Conservation (phyloP, 2,888 invertebrate species). For the Brenthis daphne region DNA sequence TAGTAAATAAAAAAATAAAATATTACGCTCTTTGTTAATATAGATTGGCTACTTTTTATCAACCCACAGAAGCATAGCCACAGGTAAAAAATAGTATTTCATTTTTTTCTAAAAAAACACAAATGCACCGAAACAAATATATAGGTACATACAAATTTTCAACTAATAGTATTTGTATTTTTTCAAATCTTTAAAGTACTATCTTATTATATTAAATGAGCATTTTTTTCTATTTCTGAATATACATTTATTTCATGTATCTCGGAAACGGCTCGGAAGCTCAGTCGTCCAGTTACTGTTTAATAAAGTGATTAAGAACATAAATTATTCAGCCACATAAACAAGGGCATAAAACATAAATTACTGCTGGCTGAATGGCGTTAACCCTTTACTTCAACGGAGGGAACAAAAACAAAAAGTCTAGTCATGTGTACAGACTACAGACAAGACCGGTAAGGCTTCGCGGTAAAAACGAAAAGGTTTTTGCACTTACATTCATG, state of each 20-base stretch:
- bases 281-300: background rate
- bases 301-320: background rate
- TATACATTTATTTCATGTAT: background rate
- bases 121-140: no score
- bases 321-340: conserved; percentile 19
- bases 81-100: no score
- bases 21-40: no score
- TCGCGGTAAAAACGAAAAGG: conserved; percentile 10
- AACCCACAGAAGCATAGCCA: no score
- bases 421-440: conserved; percentile 37
- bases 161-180: no score
- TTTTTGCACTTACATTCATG: background rate
- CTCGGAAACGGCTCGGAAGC: background rate
- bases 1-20: no score
- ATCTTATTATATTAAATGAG: no score
- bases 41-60: no score
- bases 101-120: no score
- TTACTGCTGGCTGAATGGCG: conserved; percentile 36
- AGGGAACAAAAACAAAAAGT: conserved; percentile 39
- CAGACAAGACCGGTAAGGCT: conserved; percentile 15
- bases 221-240: no score
- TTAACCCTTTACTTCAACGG: conserved; percentile 40
- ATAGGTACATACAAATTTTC: no score
- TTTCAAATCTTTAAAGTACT: no score
- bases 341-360: conserved; percentile 34